Percentiles rank a stretch among this genome's conserved stretches.
Conservation (phyloP, 2,888 invertebrate species). For the Nebria salina region DNA sequence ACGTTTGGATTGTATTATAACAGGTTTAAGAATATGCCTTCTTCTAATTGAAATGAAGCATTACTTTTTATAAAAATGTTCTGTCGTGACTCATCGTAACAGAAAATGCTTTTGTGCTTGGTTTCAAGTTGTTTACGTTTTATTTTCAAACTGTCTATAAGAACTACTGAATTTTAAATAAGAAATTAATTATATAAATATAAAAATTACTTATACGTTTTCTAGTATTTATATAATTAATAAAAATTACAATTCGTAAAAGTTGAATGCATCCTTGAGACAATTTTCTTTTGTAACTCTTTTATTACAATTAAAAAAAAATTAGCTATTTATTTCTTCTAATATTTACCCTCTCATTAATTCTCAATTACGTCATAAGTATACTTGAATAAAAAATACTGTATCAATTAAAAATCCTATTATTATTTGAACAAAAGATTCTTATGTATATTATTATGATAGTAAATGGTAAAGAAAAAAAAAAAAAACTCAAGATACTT, state of each 20-base stretch:
- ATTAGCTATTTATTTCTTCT: too few species aligned
- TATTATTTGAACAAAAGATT: neutral
- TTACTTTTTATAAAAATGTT: neutral
- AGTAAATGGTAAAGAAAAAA: neutral
- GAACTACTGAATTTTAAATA: too few species aligned
- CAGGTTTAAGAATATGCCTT: neutral
- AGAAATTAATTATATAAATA: too few species aligned
- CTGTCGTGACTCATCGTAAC: neutral
- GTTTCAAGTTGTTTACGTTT: neutral
- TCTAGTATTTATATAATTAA: too few species aligned
- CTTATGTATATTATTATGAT: neutral
- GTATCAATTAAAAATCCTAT: neutral
- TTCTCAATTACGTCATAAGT: neutral
- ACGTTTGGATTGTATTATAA: neutral
- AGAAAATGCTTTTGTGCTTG: neutral
- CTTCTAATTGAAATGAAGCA: neutral
- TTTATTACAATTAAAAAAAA: too few species aligned
- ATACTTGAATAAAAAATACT: neutral
- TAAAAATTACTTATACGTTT: too few species aligned
- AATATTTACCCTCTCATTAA: too few species aligned
- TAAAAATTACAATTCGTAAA: too few species aligned
- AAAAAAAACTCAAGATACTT: neutral
- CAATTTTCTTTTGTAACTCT: too few species aligned
- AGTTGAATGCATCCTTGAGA: too few species aligned
- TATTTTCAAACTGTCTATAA: neutral